phyloP scores from a whole-genome alignment of 1,140 invertebrate genomes.

The Pissodes strobi region DNA sequence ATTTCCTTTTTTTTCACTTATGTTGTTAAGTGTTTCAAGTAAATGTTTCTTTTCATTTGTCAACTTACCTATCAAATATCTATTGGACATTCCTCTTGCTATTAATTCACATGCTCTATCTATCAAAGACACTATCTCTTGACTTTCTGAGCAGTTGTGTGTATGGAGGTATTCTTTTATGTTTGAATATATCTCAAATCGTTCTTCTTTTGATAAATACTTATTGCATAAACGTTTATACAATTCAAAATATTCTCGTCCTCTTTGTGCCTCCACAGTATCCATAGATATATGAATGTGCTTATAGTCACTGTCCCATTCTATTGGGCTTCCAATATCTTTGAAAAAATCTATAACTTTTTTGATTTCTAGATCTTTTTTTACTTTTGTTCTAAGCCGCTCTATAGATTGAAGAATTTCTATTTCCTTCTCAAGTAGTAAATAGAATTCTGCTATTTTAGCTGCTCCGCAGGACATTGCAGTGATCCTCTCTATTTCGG shows the following conservation, averaged over 20 bases:
- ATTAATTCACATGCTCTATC: conserved; percentile 66
- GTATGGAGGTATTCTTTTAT: conserved; percentile 61
- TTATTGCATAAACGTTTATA: conserved; percentile 62
- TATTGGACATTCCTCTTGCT: conserved; percentile 57
- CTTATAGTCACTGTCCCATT: conserved; percentile 64
- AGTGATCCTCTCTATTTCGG: conserved; percentile 63
- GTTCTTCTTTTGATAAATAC: conserved; percentile 58
- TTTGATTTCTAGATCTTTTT: conserved; percentile 59
- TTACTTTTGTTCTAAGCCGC: conserved; percentile 61
- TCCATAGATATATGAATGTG: conserved; percentile 65
- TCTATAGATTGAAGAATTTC: conserved; percentile 66
- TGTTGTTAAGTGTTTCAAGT: too few relatives aligned
- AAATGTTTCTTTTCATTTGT: too few relatives aligned
- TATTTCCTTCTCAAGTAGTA: conserved; percentile 67
- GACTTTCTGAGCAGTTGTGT: conserved; percentile 60
- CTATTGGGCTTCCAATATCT: conserved; percentile 64
- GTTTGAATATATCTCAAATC: conserved; percentile 62
- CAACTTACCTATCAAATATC: conserved; percentile 61
- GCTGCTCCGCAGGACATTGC: conserved; percentile 61
- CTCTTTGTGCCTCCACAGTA: conserved; percentile 68
- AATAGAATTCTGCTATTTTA: conserved; percentile 64
- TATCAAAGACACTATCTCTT: conserved; percentile 62
- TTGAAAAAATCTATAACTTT: conserved; percentile 64
- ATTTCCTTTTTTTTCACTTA: too few relatives aligned
- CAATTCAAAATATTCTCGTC: conserved; percentile 63